Evolutionary conservation across 1,140 invertebrate genomes (phyloP).

Genomic region (Scaptodrosophila lebanonensis): DNA sequence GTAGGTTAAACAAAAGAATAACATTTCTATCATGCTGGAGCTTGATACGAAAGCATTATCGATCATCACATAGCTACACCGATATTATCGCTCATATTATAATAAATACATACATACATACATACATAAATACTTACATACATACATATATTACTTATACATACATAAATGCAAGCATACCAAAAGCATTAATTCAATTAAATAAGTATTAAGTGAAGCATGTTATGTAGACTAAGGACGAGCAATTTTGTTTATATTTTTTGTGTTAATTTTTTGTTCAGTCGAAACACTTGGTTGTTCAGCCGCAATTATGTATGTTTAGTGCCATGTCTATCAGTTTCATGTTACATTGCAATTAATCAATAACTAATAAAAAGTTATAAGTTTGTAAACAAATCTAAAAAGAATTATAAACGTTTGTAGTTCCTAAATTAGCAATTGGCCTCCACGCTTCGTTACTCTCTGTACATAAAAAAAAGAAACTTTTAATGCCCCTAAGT

Average conservation of each 20-base stretch:
- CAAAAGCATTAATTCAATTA: constrained; percentile 59
- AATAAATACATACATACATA: constrained; percentile 32
- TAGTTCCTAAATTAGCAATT: too few relatives aligned
- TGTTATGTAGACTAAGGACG: constrained; percentile 1
- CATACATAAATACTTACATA: constrained; percentile 29
- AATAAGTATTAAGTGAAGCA: constrained; percentile 35
- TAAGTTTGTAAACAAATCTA: too few relatives aligned
- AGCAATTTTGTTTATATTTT: not conserved
- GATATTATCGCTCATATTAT: constrained; percentile 23
- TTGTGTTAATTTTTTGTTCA: constrained; percentile 23
- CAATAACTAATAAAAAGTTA: constrained; percentile 8
- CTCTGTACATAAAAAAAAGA: too few relatives aligned
- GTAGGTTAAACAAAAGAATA: constrained; percentile 61
- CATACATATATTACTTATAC: constrained; percentile 26
- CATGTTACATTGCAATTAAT: constrained; percentile 11
- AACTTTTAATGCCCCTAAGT: too few relatives aligned
- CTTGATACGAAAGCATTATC: too few relatives aligned
- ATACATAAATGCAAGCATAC: constrained; percentile 59
- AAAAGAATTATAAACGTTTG: too few relatives aligned
- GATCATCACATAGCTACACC: too few relatives aligned
- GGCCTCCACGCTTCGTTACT: too few relatives aligned
- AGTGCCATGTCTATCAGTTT: constrained; percentile 43
- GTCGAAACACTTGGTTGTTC: too few relatives aligned
- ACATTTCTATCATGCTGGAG: too few relatives aligned
- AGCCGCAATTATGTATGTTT: constrained; percentile 30